Percentiles rank a stretch among this genome's conserved stretches.
phyloP scores from a whole-genome alignment of 2,113 vertebrate species.

The Eolophus roseicapilla region DNA sequence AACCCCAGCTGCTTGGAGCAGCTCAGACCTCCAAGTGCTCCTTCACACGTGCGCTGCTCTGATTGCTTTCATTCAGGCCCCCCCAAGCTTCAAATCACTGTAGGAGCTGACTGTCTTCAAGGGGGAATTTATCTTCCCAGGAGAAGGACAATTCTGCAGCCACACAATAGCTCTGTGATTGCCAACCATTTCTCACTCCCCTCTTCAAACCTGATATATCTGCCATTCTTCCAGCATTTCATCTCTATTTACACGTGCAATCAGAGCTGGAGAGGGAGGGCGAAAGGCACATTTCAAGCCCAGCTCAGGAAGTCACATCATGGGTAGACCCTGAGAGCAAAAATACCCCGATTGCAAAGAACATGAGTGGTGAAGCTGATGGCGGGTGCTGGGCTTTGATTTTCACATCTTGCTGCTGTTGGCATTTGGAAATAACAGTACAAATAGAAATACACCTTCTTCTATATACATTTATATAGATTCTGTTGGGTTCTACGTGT shows the following conservation, averaged over 20 bases:
- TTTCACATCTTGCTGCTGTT: background rate
- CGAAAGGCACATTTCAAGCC: background rate
- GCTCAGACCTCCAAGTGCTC: background rate
- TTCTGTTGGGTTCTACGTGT: background rate
- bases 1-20: background rate
- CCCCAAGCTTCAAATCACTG: background rate
- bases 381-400: rapidly evolving
- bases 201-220: background rate
- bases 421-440: background rate
- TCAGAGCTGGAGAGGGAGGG: background rate
- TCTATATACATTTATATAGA: background rate
- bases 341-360: background rate
- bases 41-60: background rate
- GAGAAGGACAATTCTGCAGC: background rate
- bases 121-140: background rate
- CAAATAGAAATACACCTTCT: background rate
- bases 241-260: background rate
- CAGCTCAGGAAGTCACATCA: background rate
- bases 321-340: background rate
- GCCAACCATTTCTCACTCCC: background rate
- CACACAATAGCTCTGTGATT: constrained; percentile 1
- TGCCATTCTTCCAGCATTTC: background rate
- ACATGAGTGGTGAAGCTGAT: background rate
- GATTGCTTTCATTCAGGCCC: background rate
- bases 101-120: background rate